Evolutionary conservation across 2,888 invertebrate genomes (phyloP), one percentile per base, ranked within the genome.

Genomic region (Tanytarsus gracilentus): DNA sequence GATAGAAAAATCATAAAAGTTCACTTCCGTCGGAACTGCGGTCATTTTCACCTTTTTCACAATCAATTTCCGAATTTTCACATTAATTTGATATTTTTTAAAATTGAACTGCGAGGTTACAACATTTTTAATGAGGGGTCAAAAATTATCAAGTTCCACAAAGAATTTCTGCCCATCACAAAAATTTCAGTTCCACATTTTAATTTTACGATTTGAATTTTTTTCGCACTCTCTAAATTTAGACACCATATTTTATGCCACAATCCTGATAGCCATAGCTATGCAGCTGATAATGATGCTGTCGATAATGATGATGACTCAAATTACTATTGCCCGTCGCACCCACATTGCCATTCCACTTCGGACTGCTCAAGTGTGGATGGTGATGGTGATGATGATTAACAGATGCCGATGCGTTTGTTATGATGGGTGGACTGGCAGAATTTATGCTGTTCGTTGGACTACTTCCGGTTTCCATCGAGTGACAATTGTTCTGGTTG

Each of bases 221-320:
- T 26, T 49, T 23, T 16, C 30, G 9, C 51, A 52, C n/a, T 44
- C 18, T 8, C 40, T 16, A 44, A 21, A 11, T 36, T 68, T 71
- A 74, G 63, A 73, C 74, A 62, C 74, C 71, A 66, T 74, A 74
- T 64, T 74, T 74, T 62, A 74, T 73, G 63, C 73, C 74, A 62
- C 73, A 74, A 64, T 74, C 74, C 68, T 74, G 74, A 62, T 74
- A 74, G 62, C 73, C 72, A 1, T 71, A 71, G 52, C 71, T 71
- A 18, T 55, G 55, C n/a, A 55, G 16, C 16, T 14, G 55, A 55
- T 55, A 55, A 62, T 73, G 72, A 50, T 64, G 65, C 25, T 64
- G 63, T 60, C 74, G 68, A 64, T 74, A 74, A 63, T 74, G 74
- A 64, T 73, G 67, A 64, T 73, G 72, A 56, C 71, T 71, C 52